phyloP scores from a whole-genome alignment of 2,888 invertebrate genomes.

The Cantharis flavilabris region DNA sequence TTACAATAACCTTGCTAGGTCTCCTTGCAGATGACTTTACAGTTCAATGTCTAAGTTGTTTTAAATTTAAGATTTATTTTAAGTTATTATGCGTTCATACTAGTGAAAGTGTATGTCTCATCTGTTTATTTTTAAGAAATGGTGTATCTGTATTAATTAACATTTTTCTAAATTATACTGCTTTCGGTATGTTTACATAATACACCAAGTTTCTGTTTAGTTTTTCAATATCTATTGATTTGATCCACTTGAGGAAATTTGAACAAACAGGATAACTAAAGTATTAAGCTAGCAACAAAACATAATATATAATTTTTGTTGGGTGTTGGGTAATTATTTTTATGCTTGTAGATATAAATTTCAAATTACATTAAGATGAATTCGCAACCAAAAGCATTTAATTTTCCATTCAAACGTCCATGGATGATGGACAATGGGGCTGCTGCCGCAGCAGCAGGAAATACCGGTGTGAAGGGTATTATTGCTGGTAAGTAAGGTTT shows the following conservation, averaged over 20 bases:
- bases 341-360: neutral
- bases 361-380: slow-evolving; percentile 4
- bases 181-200: neutral
- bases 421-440: slow-evolving; percentile 77
- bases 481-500: slow-evolving; percentile 65
- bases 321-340: neutral
- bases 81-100: neutral
- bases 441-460: slow-evolving; percentile 70
- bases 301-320: neutral
- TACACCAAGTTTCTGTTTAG: neutral
- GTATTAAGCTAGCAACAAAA: neutral
- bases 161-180: neutral
- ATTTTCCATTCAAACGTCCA: slow-evolving; percentile 57
- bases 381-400: slow-evolving; percentile 17
- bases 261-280: neutral
- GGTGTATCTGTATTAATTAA: neutral
- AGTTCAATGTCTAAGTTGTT: neutral
- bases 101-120: neutral
- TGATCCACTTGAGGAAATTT: neutral
- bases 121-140: neutral
- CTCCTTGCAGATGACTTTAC: neutral
- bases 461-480: slow-evolving; percentile 87
- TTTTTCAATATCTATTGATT: neutral
- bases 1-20: neutral
- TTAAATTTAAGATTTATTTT: neutral